A percentile compares a stretch with the other conserved stretches of the same genome.
phyloP scores from a whole-genome alignment of 1,140 invertebrate species.

The Tetraneura akinire region DNA sequence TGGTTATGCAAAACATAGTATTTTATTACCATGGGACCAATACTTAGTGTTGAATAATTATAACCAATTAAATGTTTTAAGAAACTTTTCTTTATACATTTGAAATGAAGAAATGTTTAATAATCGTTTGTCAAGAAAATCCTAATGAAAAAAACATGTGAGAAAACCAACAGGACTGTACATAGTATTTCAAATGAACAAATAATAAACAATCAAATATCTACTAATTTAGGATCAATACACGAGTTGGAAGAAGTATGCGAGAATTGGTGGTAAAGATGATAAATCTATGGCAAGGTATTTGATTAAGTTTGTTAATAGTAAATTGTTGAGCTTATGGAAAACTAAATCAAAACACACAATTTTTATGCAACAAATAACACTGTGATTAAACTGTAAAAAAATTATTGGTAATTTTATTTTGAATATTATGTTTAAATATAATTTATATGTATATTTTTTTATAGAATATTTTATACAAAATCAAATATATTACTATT shows the following conservation, averaged over 20 bases:
- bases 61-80: conserved; percentile 54
- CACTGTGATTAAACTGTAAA: not conserved
- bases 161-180: conserved; percentile 15
- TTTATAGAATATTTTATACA: conserved; percentile 33
- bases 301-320: conserved; percentile 48
- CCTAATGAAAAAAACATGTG: conserved; percentile 57
- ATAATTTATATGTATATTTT: not conserved
- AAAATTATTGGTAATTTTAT: conserved; percentile 17
- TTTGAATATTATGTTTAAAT: not conserved
- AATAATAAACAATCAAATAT: not conserved
- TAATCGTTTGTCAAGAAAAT: conserved; percentile 55
- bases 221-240: conserved; percentile 5
- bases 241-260: conserved; percentile 29
- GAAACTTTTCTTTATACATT: conserved; percentile 45
- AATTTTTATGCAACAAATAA: conserved; percentile 19
- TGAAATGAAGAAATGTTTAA: conserved; percentile 56
- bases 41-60: conserved; percentile 66
- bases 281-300: conserved; percentile 48
- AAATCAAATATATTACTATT: conserved; percentile 40
- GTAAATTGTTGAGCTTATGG: conserved; percentile 51
- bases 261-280: conserved; percentile 20
- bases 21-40: conserved; percentile 67
- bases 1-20: conserved; percentile 63
- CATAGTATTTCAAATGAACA: not conserved
- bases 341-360: conserved; percentile 41